These are phyloP conservation scores for Caranx ignobilis DNA, from an alignment of 2,113 vertebrate species.

Conservation along the genomic window DNA sequence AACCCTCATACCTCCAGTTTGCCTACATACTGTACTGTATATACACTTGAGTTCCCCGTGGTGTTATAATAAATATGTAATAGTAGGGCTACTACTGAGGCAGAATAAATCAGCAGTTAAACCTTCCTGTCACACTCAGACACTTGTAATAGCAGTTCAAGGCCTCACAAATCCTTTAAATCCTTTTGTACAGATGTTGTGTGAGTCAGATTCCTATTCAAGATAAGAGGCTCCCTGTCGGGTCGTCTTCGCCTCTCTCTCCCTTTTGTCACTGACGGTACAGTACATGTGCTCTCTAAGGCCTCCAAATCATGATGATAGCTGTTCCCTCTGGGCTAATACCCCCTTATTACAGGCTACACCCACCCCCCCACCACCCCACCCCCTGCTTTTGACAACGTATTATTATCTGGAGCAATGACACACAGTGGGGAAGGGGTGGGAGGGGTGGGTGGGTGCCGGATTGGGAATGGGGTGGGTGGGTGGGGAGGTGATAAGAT, in stretches of 20 bases:
- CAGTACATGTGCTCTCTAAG: conserved; percentile 34
- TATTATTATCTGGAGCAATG: conserved; percentile 61
- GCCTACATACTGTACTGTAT: background rate
- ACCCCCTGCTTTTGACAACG: conserved; percentile 57
- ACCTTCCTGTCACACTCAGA: conserved; percentile 40
- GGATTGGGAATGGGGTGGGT: conserved; percentile 19
- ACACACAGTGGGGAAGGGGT: conserved; percentile 35
- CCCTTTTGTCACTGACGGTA: conserved; percentile 45
- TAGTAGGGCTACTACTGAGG: background rate
- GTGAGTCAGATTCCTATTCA: conserved; percentile 65
- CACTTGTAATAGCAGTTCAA: conserved; percentile 42
- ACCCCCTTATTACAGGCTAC: conserved; percentile 68
- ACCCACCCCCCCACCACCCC: background rate
- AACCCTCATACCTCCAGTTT: background rate
- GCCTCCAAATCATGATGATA: conserved; percentile 63
- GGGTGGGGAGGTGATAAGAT: conserved; percentile 35
- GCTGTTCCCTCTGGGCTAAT: conserved; percentile 65
- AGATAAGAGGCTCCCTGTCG: conserved; percentile 46
- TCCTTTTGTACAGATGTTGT: conserved; percentile 60
- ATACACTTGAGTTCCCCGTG: background rate
- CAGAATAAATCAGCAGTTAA: conserved; percentile 29
- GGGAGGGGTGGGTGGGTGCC: conserved; percentile 24
- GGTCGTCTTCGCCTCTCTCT: conserved; percentile 22
- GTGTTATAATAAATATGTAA: conserved; percentile 10
- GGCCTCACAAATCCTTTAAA: conserved; percentile 47